phyloP scores from a whole-genome alignment of 92 coral and sea anemone genomes.

The Isaurus tuberculatus region DNA sequence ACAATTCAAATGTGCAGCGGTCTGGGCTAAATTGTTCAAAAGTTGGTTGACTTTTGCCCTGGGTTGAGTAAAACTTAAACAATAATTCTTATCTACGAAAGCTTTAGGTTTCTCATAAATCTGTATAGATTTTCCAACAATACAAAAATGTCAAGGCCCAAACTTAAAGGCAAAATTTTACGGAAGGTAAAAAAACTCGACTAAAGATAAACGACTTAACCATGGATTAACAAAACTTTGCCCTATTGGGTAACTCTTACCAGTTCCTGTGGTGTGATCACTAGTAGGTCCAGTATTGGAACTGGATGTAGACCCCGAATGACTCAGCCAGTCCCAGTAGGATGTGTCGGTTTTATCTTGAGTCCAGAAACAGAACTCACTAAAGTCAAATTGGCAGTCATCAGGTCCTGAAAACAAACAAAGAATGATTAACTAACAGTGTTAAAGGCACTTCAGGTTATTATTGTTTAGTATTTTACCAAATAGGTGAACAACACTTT shows the following conservation, averaged over 20 bases:
- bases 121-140: no score
- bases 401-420: conserved; percentile 63
- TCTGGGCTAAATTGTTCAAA: no score
- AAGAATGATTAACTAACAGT: not conserved
- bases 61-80: no score
- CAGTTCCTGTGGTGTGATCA: conserved; percentile 56
- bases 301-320: conserved; percentile 49
- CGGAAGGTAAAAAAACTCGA: no score
- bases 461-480: not conserved
- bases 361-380: conserved; percentile 48
- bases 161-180: no score
- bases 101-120: no score
- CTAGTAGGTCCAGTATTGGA: conserved; percentile 58
- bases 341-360: conserved; percentile 41
- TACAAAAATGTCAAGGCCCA: no score
- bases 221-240: no score
- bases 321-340: conserved; percentile 54
- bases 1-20: no score
- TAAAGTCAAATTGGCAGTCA: conserved; percentile 86
- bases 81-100: no score
- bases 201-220: no score
- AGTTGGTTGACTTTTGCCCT: no score
- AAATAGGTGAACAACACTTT: not conserved
- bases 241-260: not conserved
- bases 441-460: not conserved